phyloP scores from a whole-genome alignment of 2,888 invertebrate genomes.

The Camptogramma bilineatum region DNA sequence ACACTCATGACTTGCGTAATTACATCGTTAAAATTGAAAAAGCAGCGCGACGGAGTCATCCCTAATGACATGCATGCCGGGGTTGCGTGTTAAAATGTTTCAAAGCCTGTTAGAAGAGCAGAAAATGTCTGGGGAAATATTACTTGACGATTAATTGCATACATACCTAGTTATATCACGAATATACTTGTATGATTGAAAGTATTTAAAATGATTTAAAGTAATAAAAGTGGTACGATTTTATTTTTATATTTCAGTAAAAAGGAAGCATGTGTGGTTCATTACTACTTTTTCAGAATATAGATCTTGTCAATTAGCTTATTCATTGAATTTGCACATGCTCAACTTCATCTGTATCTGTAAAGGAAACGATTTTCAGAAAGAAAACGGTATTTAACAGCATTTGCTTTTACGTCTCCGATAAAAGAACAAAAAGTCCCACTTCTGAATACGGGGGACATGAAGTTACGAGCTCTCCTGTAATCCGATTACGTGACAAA shows the following conservation, averaged over 20 bases:
- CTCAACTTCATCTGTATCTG: no score
- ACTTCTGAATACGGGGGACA: constrained; percentile 49
- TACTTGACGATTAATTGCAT: constrained; percentile 27
- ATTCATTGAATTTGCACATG: no score
- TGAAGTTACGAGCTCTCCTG: constrained; percentile 54
- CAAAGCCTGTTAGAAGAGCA: constrained; percentile 31
- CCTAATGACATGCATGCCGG: constrained; percentile 40
- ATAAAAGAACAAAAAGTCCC: constrained; percentile 45
- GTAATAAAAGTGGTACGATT: no score
- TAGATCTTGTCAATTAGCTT: no score
- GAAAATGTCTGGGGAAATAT: constrained; percentile 28
- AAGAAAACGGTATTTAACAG: constrained; percentile 22
- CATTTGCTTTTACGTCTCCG: constrained; percentile 32
- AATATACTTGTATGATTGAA: background rate
- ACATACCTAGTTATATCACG: constrained; percentile 8
- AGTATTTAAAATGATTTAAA: background rate
- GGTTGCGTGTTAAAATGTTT: constrained; percentile 38
- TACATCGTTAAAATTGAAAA: constrained; percentile 51
- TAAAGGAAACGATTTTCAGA: constrained; percentile 21
- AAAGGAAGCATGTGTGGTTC: no score
- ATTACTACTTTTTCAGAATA: no score
- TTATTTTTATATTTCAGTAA: no score
- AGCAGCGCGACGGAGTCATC: constrained; percentile 39
- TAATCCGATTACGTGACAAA: constrained; percentile 71
- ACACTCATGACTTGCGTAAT: constrained; percentile 47